Evolutionary conservation across 2,888 invertebrate species (phyloP).

Genomic region (Cataglyphis albicans): DNA sequence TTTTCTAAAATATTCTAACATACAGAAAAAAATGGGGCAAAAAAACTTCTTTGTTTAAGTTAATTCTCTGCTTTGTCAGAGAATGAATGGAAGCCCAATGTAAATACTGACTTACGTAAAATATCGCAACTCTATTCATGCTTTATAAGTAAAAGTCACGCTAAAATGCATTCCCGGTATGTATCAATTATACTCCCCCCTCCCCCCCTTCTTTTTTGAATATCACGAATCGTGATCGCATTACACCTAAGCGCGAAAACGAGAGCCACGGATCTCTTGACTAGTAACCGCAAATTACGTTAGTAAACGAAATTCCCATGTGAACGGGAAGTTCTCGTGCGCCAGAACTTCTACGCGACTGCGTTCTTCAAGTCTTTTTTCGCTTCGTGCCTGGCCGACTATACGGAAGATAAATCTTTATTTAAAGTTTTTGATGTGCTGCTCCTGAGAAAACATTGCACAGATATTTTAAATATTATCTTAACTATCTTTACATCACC

Average conservation of each 20-base stretch:
- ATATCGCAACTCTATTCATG: not conserved
- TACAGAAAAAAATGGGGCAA: not conserved
- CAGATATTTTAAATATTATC: slow-evolving; percentile 51
- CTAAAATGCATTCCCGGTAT: slow-evolving; percentile 44
- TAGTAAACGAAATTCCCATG: slow-evolving; percentile 36
- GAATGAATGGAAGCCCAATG: too few relatives aligned
- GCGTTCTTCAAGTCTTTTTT: slow-evolving; percentile 50
- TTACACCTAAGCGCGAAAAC: slow-evolving; percentile 10
- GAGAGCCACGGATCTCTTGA: slow-evolving; percentile 30
- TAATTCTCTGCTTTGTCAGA: not conserved
- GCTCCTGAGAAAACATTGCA: slow-evolving; percentile 33
- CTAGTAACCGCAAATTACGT: slow-evolving; percentile 41
- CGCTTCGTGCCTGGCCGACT: slow-evolving; percentile 19
- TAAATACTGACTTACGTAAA: slow-evolving; percentile 12
- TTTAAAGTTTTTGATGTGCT: slow-evolving; percentile 48
- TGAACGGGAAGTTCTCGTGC: slow-evolving; percentile 25
- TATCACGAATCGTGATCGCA: slow-evolving; percentile 31
- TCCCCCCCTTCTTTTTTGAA: not conserved
- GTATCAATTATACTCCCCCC: slow-evolving; percentile 3
- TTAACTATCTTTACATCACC: slow-evolving; percentile 22
- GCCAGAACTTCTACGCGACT: slow-evolving; percentile 28
- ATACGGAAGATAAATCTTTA: slow-evolving; percentile 55
- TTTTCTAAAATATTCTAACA: not conserved
- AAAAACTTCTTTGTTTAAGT: not conserved
- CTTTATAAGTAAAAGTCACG: slow-evolving; percentile 37